These are phyloP conservation scores for Pissodes strobi DNA, from an alignment of 1,140 invertebrate species.

Conservation along the genomic window DNA sequence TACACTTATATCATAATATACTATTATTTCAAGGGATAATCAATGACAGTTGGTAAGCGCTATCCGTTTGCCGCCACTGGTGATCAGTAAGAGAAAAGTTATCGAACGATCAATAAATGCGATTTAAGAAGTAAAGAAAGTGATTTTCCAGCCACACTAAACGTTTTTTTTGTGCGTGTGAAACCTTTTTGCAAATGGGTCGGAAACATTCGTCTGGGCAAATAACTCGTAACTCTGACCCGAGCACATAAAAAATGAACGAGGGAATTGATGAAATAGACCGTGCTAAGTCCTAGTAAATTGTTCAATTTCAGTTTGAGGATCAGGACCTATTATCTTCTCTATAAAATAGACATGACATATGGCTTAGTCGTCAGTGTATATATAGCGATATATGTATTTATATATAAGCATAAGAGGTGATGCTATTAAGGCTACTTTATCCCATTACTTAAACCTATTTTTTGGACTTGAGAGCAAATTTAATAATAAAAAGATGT, in stretches of 20 bases:
- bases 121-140: background rate
- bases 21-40: too few species aligned
- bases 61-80: too few species aligned
- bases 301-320: background rate
- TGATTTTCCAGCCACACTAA: background rate
- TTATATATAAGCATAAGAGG: too few species aligned
- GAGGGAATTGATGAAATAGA: background rate
- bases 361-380: background rate
- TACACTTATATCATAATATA: too few species aligned
- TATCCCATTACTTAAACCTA: too few species aligned
- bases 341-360: background rate
- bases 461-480: too few species aligned
- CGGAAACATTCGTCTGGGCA: constrained; percentile 1
- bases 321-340: background rate
- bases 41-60: too few species aligned
- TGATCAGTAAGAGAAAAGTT: too few species aligned
- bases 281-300: constrained; percentile 2
- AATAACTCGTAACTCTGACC: background rate
- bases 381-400: too few species aligned
- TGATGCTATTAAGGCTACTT: too few species aligned
- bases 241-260: background rate
- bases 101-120: too few species aligned
- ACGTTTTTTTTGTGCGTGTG: background rate
- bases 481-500: too few species aligned
- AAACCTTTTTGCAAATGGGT: constrained; percentile 6